Conservation (phyloP, 2,113 vertebrate species). For the Phainopepla nitens region DNA sequence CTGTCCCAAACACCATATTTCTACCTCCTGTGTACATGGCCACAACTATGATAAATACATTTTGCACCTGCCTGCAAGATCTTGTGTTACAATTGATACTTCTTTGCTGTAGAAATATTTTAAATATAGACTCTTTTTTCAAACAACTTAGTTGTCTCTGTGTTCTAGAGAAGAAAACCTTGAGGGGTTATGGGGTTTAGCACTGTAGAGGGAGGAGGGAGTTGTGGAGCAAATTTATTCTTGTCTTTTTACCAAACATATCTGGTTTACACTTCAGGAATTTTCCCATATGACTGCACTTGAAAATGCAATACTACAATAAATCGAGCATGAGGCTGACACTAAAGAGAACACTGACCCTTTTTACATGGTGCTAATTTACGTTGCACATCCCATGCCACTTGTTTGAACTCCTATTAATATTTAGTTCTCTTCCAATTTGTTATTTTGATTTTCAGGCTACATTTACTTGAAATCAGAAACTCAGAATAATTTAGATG, state of each 20-base stretch:
- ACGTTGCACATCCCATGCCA: background rate
- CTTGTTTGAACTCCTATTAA: background rate
- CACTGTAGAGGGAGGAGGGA: background rate
- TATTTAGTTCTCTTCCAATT: background rate
- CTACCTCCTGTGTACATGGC: accelerated
- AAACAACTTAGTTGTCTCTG: background rate
- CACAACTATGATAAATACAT: background rate
- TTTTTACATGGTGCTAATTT: background rate
- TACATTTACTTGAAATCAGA: background rate
- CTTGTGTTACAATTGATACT: background rate
- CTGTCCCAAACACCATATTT: background rate
- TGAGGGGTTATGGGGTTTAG: background rate
- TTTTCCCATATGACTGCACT: background rate
- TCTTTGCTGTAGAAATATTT: background rate
- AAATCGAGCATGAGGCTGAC: background rate
- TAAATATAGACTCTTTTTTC: background rate
- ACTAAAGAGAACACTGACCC: background rate
- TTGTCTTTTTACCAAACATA: background rate
- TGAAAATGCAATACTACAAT: background rate
- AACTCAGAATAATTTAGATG: background rate
- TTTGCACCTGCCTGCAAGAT: background rate
- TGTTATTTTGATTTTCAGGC: background rate
- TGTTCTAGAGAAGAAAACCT: background rate
- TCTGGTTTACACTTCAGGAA: background rate
- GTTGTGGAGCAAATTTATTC: background rate